Conservation (phyloP, 2,888 invertebrate genomes). For the Gnatocerus cornutus region DNA sequence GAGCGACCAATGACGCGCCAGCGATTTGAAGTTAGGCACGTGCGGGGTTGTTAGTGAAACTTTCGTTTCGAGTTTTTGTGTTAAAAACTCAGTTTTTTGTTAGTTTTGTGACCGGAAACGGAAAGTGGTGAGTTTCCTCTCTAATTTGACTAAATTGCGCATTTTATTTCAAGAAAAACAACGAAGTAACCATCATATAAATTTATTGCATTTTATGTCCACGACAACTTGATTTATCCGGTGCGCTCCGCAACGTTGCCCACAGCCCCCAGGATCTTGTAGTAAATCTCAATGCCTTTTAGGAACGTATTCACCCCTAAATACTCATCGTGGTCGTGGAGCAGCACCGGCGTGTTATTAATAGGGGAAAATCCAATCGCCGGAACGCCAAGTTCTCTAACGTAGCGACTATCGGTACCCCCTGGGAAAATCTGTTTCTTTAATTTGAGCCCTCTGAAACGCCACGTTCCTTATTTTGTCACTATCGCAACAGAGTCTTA, state of each 20-base stretch:
- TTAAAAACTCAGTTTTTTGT: too few species aligned
- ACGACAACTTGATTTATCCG: too few species aligned
- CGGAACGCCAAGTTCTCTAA: slow-evolving; percentile 84
- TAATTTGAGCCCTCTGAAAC: slow-evolving; percentile 77
- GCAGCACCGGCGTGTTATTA: slow-evolving; percentile 85
- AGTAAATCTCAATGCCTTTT: slow-evolving; percentile 87
- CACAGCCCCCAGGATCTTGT: slow-evolving; percentile 78
- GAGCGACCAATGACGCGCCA: neutral
- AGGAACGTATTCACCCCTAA: slow-evolving; percentile 85
- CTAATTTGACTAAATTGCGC: too few species aligned
- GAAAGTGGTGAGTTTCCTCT: too few species aligned
- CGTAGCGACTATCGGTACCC: slow-evolving; percentile 91
- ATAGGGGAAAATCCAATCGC: slow-evolving; percentile 95
- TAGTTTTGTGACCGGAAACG: too few species aligned
- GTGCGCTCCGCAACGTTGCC: slow-evolving; percentile 72
- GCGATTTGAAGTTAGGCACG: slow-evolving; percentile 1
- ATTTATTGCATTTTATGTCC: too few species aligned
- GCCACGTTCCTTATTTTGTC: neutral
- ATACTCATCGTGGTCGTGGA: slow-evolving; percentile 95
- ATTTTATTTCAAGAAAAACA: too few species aligned
- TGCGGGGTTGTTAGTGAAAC: neutral
- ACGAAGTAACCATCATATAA: too few species aligned
- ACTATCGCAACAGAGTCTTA: slow-evolving; percentile 52
- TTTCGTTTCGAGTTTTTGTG: too few species aligned
- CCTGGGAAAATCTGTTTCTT: slow-evolving; percentile 89